Evolutionary conservation across 2,888 invertebrate genomes (phyloP).

Genomic region (Pristionchus mayeri): DNA sequence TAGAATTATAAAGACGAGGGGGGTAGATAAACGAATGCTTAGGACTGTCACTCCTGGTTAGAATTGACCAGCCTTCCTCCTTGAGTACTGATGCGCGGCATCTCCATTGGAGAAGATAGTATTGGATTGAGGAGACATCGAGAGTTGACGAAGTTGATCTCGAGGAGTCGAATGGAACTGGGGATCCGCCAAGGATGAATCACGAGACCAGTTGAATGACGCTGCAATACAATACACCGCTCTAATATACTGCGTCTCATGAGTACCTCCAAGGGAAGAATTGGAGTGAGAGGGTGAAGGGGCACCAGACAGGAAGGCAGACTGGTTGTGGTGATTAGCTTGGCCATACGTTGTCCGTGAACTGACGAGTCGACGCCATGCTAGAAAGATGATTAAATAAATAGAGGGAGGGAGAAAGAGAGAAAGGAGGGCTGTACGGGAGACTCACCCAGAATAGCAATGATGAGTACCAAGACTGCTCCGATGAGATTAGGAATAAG

Average conservation of each 20-base stretch:
- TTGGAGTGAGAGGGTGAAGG: slow-evolving; percentile 1
- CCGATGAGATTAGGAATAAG: slow-evolving; percentile 57
- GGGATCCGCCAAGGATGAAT: neutral
- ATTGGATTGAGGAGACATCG: neutral
- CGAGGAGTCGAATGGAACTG: slow-evolving; percentile 20
- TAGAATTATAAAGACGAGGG: too few species aligned
- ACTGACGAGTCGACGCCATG: neutral
- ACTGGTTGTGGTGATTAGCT: neutral
- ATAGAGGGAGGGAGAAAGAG: neutral
- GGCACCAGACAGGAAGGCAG: slow-evolving; percentile 40
- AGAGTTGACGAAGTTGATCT: neutral
- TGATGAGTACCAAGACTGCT: neutral
- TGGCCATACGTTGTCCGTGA: slow-evolving; percentile 13
- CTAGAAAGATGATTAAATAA: neutral
- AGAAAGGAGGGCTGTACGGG: too few species aligned
- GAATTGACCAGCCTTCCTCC: slow-evolving; percentile 15
- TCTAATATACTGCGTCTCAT: neutral
- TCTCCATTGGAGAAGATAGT: slow-evolving; percentile 11
- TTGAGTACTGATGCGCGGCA: neutral
- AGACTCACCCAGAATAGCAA: slow-evolving; percentile 25
- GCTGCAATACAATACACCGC: neutral
- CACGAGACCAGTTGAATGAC: neutral
- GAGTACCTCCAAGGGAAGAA: neutral
- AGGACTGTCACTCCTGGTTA: neutral
- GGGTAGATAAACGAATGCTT: neutral